Percentiles rank a stretch among this genome's conserved stretches.
phyloP scores from a whole-genome alignment of 2,797 vertebrate species.

The Rhodeus uyekii region DNA sequence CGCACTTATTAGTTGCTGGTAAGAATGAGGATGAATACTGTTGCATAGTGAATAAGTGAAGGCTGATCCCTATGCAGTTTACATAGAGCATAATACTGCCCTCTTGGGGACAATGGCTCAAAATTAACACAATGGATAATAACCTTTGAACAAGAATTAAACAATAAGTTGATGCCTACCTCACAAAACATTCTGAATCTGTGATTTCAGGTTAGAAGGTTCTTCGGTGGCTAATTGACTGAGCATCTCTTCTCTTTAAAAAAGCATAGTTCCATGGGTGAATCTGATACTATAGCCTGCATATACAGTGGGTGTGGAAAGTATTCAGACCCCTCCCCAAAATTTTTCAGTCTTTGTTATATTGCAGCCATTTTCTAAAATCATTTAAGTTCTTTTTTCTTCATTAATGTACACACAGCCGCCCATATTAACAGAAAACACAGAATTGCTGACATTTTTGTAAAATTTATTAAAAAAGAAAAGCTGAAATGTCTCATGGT shows the following conservation, averaged over 20 bases:
- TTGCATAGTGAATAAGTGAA: not conserved
- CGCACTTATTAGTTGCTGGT: not conserved
- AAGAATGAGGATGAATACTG: conserved; percentile 12
- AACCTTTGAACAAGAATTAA: conserved; percentile 34
- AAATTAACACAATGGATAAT: conserved; percentile 12
- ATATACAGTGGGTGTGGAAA: too few species aligned
- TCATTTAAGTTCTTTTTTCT: too few species aligned
- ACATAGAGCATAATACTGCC: conserved; percentile 24
- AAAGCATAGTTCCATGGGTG: conserved; percentile 20
- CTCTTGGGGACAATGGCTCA: conserved; percentile 21
- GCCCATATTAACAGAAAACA: too few species aligned
- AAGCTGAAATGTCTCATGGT: too few species aligned
- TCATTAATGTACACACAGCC: too few species aligned
- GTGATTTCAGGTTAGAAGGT: conserved; percentile 16
- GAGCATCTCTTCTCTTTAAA: not conserved
- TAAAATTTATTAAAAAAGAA: too few species aligned
- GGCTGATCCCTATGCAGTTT: conserved; percentile 6
- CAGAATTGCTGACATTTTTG: too few species aligned
- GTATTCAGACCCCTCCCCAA: too few species aligned
- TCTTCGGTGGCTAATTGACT: conserved; percentile 6
- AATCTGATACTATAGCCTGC: conserved; percentile 14
- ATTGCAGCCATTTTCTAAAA: too few species aligned
- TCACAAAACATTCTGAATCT: conserved; percentile 1
- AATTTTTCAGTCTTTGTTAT: too few species aligned
- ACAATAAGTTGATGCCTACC: not conserved